A percentile compares a stretch with the other conserved stretches of the same genome.
Evolutionary conservation across 2,888 invertebrate genomes (phyloP).

Genomic region (Lamproptera curius): DNA sequence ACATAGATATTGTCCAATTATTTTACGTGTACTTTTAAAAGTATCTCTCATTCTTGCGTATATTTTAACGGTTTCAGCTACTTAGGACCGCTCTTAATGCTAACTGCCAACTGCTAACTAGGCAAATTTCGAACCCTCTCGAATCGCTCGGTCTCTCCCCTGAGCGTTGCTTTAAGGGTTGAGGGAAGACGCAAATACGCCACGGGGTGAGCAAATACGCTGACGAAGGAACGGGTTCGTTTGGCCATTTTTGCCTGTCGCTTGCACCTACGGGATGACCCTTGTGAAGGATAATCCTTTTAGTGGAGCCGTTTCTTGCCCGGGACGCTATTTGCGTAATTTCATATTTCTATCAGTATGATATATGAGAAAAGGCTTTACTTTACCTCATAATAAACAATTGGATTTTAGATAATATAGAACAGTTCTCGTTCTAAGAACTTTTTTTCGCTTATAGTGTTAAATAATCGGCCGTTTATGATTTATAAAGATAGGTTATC

Average conservation of each 20-base stretch:
- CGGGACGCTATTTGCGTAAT: background rate
- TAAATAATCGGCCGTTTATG: no score
- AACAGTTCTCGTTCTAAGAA: no score
- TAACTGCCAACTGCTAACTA: background rate
- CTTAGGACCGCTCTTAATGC: background rate
- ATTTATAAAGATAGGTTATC: no score
- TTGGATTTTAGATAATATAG: no score
- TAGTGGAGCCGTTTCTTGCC: slow-evolving; percentile 9
- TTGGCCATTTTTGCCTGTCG: slow-evolving; percentile 22
- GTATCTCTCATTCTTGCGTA: background rate
- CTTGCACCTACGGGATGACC: slow-evolving; percentile 14
- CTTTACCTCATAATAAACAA: no score
- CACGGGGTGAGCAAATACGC: slow-evolving; percentile 18
- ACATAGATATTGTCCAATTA: background rate
- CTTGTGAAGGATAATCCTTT: slow-evolving; percentile 14
- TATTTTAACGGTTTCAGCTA: background rate
- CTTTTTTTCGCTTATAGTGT: no score
- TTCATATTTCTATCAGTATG: background rate
- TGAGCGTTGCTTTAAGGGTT: slow-evolving; percentile 17
- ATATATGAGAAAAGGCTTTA: no score
- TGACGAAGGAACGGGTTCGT: slow-evolving; percentile 20
- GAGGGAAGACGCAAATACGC: slow-evolving; percentile 18
- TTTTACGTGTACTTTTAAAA: background rate
- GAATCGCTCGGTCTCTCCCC: slow-evolving; percentile 4
- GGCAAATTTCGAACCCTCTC: slow-evolving; percentile 1